Evolutionary conservation across 1,140 invertebrate genomes (phyloP), one percentile per base, ranked within the genome.

Genomic region (Octopus bimaculoides): DNA sequence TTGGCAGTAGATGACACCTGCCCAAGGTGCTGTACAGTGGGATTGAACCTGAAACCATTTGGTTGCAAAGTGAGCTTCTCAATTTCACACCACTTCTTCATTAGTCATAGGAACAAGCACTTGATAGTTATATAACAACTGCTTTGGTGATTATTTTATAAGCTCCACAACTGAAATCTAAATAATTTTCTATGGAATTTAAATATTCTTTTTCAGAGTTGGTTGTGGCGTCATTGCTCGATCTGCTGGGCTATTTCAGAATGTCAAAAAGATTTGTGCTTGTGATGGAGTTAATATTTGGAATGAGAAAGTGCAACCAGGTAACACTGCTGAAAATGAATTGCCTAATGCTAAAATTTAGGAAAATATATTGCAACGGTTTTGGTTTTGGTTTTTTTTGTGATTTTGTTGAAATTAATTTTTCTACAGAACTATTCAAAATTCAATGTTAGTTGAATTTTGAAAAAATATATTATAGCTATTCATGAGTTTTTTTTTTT

Each of bases 221-320:
- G 93, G 93, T 4, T 95, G 94, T 90, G 95, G 94, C 3, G 93
- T 96, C n/a, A 95, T 96, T 80, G 94, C 95, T 0, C 91, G 95
- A 78, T 95, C 94, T 41, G 93, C 95, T 52, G 95, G 94, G 53
- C 88, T 96, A n/a, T 93, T 95, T 88, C 91, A 95, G 87, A 96
- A 96, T 87, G 92, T 92, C 5, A 96, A 96, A 88, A 92, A 92
- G n/a, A 93, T 96, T 80, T 96, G 95, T 90, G 92, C 93, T 12
- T 96, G 95, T 91, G 94, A 95, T 91, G 95, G 95, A 3, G 92
- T 94, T 0, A 93, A 93, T 1, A 91, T 95, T 54, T 96, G 95
- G 95, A 94, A 95, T 87, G 95, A 69, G 26, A 14, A 20, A n/a
- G 14, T n/a, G 5, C 4, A 69, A 69, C 66, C 66, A 14, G 66